A percentile compares a stretch with the other conserved stretches of the same genome.
Conservation (phyloP, 2,888 invertebrate genomes). For the Galerucella calmariensis region DNA sequence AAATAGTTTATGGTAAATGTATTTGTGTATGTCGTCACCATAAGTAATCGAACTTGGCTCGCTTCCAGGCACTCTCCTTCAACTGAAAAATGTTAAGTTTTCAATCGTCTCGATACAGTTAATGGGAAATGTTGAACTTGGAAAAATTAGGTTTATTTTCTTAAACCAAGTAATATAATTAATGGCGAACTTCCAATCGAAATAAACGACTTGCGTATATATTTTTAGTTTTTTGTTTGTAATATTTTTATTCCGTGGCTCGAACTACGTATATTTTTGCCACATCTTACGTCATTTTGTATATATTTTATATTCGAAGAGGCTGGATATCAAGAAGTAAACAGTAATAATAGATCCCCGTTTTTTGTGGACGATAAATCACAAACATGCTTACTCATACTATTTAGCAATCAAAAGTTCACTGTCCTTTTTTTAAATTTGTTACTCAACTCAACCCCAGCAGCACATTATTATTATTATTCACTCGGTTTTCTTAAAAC, state of each 20-base stretch:
- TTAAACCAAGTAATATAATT: background rate
- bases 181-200: conserved; percentile 3
- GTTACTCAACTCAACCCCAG: no score
- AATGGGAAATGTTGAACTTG: background rate
- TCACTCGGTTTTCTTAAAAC: no score
- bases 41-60: conserved; percentile 1
- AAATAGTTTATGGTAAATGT: conserved; percentile 1
- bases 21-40: conserved; percentile 6
- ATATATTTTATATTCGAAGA: background rate
- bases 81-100: conserved; percentile 2
- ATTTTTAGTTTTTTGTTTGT: conserved; percentile 1
- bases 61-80: background rate
- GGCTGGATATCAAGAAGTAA: background rate
- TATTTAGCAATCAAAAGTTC: conserved; percentile 2
- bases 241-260: background rate
- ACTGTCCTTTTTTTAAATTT: background rate
- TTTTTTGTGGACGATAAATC: background rate
- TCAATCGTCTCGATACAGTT: background rate
- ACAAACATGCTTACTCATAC: background rate
- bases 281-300: background rate
- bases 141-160: conserved; percentile 5
- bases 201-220: background rate
- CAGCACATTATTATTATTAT: no score
- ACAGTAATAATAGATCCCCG: background rate
- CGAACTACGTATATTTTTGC: background rate